Base-by-base conservation (phyloP, 2,113 vertebrate species). In the Lepus timidus region DNA sequence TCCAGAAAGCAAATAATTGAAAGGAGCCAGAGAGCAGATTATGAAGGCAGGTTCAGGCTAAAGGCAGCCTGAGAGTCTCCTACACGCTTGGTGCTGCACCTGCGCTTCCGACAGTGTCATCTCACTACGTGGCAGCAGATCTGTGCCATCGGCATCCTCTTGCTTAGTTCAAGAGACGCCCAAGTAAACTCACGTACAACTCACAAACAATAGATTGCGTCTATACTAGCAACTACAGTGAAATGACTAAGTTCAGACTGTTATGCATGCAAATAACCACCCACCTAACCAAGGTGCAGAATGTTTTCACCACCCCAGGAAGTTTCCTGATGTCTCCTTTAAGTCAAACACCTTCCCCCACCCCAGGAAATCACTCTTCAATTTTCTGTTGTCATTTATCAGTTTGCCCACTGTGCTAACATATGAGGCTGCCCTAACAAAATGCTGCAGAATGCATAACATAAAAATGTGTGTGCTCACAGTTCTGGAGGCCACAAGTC, bases 1-100 rank as follows among this genome's bases (percentile, higher is more conserved):
- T 87, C 79, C 71, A 94, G 65, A 84, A 84, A 71, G 58, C 27
- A 84, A 84, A 51, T 31, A 71, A 58, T 84, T 93, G 29, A 64
- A 31, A 22, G 20, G 52, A 75, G 22, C 23, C 39, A 61, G 33
- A 90, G 27, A 22, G 20, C 51, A 44, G 31, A 73, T 4, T 64
- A 64, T 1, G 16, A 36, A 90, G 23, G 36, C 44, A 71, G 55
- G 36, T 58, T 78, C 75, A 44, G 31, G 74, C 0, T 29, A 27
- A 44, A 36, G 29, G 9, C 25, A 70, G 29, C 0, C 0, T 25
- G 73, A 67, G 9, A 68, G 20, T 25, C 68, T 55, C 9, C 13
- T 39, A 0, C 27, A 27, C 20, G 39, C 25, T 22, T 2, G 78
- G 22, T 11, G 11, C 31, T 14, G 29, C 3, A 44, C 16, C 64